These are phyloP conservation scores for Gymnobelideus leadbeateri DNA, from an alignment of 2,113 vertebrate species.

Conservation along the genomic window DNA sequence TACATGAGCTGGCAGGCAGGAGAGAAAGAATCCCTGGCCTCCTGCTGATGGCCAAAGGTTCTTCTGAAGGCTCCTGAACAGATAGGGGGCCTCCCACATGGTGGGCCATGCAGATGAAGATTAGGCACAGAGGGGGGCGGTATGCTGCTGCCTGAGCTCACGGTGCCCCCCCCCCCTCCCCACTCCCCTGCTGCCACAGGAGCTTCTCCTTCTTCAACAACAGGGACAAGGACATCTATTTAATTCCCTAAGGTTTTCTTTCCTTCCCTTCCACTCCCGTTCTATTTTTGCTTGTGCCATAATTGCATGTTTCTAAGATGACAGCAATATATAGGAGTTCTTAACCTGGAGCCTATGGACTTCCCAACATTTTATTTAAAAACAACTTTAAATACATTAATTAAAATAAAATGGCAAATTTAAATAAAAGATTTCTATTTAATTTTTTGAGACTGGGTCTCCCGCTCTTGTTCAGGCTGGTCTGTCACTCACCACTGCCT, in stretches of 20 bases:
- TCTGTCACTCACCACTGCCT: background rate
- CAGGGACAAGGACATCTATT: background rate
- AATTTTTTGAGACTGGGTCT: background rate
- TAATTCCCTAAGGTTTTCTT: background rate
- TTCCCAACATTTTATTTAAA: background rate
- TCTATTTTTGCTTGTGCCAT: background rate
- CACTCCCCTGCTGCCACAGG: background rate
- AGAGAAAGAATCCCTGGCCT: background rate
- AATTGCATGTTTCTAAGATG: background rate
- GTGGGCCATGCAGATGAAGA: background rate
- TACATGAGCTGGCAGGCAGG: background rate
- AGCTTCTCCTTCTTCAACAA: background rate
- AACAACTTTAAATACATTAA: background rate
- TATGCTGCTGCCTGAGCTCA: background rate
- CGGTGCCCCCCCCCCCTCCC: rapidly evolving
- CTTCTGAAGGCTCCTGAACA: background rate
- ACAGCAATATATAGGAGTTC: background rate
- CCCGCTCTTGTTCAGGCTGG: background rate
- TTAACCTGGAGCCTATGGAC: background rate
- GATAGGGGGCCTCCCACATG: background rate
- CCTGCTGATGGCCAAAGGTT: background rate
- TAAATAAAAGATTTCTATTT: background rate
- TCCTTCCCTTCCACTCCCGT: background rate
- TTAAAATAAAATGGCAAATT: background rate
- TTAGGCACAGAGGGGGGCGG: background rate